Evolutionary conservation across 2,888 invertebrate genomes (phyloP), one percentile per base, ranked within the genome.

Genomic region (Cremastinae sp.): DNA sequence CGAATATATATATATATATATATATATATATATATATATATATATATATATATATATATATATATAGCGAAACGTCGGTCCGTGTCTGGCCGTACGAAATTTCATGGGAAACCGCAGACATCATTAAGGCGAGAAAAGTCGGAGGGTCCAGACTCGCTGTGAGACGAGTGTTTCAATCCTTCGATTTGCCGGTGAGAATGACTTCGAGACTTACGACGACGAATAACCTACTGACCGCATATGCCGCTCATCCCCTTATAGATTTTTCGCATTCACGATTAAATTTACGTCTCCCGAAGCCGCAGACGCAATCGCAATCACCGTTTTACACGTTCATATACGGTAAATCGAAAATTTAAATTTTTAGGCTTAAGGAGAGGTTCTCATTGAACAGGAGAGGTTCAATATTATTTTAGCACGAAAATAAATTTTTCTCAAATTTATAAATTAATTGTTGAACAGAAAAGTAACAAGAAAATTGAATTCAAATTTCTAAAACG

Each of bases 31-130:
- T n/a, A n/a, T n/a, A n/a, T n/a, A n/a, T n/a, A n/a, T n/a, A n/a
- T n/a, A n/a, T n/a, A n/a, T n/a, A n/a, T n/a, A n/a, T 43, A 43
- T 43, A 12, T 43, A 43, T 43, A 12, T 41, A 43, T 43, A 43
- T 43, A 2, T 12, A 43, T 14, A 38, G 81, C 73, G 78, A 78
- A 76, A 79, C 74, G 75, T 78, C 75, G 78, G 79, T 8, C 38
- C 53, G 69, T 20, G 34, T 65, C 53, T 22, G 49, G 54, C 12
- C 38, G 22, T 43, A 62, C 53, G 64, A 73, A 77, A 80, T 83
- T 82, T 83, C 82, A 86, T 87, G 84, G 81, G 76, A 86, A 86
- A 86, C 86, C 87, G 84, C 87, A 86, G 85, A 85, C 84, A 78
- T 78, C 83, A 85, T 86, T 86, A 86, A 85, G 80, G 43, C 64